Conservation (phyloP, 2,888 invertebrate genomes). For the Coenonympha glycerion region DNA sequence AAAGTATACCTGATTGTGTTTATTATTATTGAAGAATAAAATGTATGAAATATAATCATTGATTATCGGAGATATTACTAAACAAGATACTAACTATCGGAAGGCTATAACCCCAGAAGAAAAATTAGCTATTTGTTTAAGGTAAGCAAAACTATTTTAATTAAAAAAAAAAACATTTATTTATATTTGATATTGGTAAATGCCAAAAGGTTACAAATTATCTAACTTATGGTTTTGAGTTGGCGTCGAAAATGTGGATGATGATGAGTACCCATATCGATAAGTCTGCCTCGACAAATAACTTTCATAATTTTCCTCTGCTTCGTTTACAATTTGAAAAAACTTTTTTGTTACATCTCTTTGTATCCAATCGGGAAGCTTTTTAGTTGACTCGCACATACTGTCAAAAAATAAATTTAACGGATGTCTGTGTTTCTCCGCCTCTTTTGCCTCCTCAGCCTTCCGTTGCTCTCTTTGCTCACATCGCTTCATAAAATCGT, state of each 20-base stretch:
- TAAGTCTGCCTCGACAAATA: slow-evolving; percentile 28
- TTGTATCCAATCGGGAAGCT: slow-evolving; percentile 27
- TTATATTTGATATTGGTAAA: neutral
- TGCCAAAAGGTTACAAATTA: neutral
- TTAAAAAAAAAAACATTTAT: neutral
- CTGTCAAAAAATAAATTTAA: slow-evolving; percentile 33
- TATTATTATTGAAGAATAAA: too few relatives aligned
- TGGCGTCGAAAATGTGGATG: slow-evolving; percentile 15
- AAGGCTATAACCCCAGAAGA: neutral
- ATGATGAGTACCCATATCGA: slow-evolving; percentile 26
- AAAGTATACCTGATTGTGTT: too few relatives aligned
- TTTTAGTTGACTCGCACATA: slow-evolving; percentile 31
- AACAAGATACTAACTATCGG: neutral
- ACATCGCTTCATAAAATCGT: slow-evolving; percentile 26
- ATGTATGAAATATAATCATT: too few relatives aligned
- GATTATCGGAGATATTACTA: neutral
- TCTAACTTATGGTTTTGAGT: slow-evolving; percentile 12
- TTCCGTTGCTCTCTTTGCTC: slow-evolving; percentile 28
- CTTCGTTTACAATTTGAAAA: slow-evolving; percentile 24
- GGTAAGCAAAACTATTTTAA: neutral
- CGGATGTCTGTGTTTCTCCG: slow-evolving; percentile 25
- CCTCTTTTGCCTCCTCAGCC: slow-evolving; percentile 26
- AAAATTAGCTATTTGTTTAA: neutral
- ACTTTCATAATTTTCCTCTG: slow-evolving; percentile 25
- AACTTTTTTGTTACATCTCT: slow-evolving; percentile 26